A percentile compares a stretch with the other conserved stretches of the same genome.
These are phyloP conservation scores for Ephydatia muelleri DNA, from an alignment of 37 sponge, comb jelly and placozoan species.

Conservation along the genomic window DNA sequence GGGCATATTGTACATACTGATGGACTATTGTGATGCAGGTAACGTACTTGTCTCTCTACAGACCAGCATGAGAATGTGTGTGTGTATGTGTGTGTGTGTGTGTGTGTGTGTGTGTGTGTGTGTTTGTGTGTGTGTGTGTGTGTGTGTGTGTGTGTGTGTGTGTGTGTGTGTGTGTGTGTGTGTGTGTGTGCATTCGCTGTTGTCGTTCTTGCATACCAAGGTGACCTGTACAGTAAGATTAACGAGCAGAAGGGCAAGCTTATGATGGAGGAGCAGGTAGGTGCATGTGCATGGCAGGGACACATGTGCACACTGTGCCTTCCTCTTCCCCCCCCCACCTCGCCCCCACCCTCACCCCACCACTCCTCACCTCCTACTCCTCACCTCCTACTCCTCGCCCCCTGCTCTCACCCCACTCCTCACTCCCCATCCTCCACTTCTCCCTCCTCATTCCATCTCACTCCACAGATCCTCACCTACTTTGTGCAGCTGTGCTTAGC, in stretches of 20 bases:
- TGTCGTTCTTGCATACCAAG: constrained; percentile 29
- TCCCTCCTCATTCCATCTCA: neutral
- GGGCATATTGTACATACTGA: constrained; percentile 90
- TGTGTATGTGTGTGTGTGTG: too few relatives aligned
- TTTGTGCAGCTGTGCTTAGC: constrained; percentile 96
- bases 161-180: too few relatives aligned
- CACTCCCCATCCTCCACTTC: neutral
- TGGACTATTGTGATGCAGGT: constrained; percentile 99
- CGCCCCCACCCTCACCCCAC: neutral
- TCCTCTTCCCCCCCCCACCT: neutral
- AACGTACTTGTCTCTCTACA: too few relatives aligned
- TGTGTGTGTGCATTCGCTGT: neutral
- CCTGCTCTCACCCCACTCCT: neutral
- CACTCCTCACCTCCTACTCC: neutral
- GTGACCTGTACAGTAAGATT: constrained; percentile 89
- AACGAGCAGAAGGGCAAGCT: constrained; percentile 79
- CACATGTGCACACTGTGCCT: neutral
- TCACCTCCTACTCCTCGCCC: neutral
- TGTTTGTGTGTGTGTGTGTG: too few relatives aligned
- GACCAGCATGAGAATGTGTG: too few relatives aligned
- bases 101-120: too few relatives aligned
- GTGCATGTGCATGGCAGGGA: neutral
- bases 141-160: too few relatives aligned
- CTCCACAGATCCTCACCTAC: constrained; percentile 82
- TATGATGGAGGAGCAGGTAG: constrained; percentile 87